Conservation (phyloP, 2,113 vertebrate genomes). For the Aspidoscelis tigris region DNA sequence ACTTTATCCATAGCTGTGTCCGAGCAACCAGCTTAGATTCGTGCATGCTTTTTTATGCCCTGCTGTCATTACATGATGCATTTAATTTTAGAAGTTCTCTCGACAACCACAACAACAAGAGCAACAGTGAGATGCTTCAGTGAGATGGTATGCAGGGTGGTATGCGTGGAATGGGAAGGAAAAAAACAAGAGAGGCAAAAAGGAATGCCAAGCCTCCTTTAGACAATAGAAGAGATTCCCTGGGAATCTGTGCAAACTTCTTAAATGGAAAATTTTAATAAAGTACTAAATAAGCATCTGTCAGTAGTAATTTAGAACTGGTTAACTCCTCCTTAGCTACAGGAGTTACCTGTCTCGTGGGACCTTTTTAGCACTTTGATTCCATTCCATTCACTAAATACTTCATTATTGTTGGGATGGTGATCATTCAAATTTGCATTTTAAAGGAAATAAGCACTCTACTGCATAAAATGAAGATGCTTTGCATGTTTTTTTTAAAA, state of each 20-base stretch:
- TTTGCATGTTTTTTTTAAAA: not conserved
- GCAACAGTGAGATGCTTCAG: not conserved
- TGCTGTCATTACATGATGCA: not conserved
- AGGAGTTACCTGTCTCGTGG: not conserved
- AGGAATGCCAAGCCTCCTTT: constrained; percentile 5
- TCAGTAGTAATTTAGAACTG: not conserved
- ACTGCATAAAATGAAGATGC: not conserved
- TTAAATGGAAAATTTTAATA: not conserved
- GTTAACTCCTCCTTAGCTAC: not conserved
- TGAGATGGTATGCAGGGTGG: not conserved
- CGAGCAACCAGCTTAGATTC: not conserved
- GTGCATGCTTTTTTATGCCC: not conserved
- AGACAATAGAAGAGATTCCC: constrained; percentile 1
- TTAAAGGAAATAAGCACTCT: constrained; percentile 14
- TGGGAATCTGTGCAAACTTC: not conserved
- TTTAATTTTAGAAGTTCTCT: not conserved
- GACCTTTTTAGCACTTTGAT: constrained; percentile 15
- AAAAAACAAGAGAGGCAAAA: not conserved
- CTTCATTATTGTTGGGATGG: not conserved
- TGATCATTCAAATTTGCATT: not conserved
- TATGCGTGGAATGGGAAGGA: not conserved
- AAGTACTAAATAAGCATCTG: constrained; percentile 13
- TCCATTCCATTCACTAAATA: constrained; percentile 6
- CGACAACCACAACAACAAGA: not conserved
- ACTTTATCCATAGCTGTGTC: too few relatives aligned